Evolutionary conservation across 2,888 invertebrate genomes (phyloP).

Genomic region (Diarsia dahlii): DNA sequence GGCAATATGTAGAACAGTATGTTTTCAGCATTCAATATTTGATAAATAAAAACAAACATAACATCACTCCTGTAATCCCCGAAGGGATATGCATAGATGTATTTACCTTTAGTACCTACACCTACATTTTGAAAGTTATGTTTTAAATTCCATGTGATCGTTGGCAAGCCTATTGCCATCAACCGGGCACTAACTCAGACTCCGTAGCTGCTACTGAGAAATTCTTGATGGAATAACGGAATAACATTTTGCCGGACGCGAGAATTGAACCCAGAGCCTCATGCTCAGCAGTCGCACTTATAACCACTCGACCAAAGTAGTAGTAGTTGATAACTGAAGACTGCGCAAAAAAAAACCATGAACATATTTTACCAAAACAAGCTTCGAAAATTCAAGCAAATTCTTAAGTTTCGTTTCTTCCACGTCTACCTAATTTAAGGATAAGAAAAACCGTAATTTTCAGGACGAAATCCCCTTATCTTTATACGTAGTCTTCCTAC

Average conservation of each 20-base stretch:
- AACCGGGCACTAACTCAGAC: not conserved
- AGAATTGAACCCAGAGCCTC: not conserved
- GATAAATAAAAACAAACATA: too few relatives aligned
- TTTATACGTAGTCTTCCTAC: conserved; percentile 50
- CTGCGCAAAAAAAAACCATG: not conserved
- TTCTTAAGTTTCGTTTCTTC: not conserved
- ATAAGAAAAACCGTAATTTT: conserved; percentile 13
- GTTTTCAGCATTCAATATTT: not conserved
- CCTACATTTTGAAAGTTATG: too few relatives aligned
- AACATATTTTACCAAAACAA: not conserved
- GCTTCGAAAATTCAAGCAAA: not conserved
- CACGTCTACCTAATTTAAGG: conserved; percentile 12
- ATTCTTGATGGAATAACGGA: not conserved
- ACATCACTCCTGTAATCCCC: too few relatives aligned
- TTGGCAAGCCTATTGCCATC: too few relatives aligned
- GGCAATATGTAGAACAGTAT: not conserved
- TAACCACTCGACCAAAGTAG: not conserved
- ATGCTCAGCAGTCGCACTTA: not conserved
- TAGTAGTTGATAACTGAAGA: not conserved
- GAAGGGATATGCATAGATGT: too few relatives aligned
- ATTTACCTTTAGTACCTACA: too few relatives aligned
- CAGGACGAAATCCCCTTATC: conserved; percentile 34
- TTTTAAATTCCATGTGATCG: too few relatives aligned
- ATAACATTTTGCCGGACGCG: not conserved
- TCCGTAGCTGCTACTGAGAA: too few relatives aligned